Evolutionary conservation across 1,140 invertebrate genomes (phyloP).

Genomic region (Telenomus remus): DNA sequence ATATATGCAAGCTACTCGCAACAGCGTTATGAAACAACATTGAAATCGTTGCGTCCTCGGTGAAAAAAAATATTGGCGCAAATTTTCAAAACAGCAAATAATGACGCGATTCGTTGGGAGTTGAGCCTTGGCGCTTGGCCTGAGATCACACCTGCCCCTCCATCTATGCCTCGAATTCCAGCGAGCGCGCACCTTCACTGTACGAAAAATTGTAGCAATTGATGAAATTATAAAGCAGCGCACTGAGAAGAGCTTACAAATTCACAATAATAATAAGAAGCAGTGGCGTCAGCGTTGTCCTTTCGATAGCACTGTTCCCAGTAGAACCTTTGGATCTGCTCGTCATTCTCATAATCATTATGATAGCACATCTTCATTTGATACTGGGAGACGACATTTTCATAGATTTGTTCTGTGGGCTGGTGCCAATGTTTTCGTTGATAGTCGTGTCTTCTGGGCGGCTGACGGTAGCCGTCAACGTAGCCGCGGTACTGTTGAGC

Average conservation of each 20-base stretch:
- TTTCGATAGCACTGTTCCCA: slow-evolving; percentile 74
- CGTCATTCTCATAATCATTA: slow-evolving; percentile 74
- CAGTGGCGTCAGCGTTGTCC: slow-evolving; percentile 69
- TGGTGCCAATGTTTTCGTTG: slow-evolving; percentile 41
- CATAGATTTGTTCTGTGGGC: slow-evolving; percentile 70
- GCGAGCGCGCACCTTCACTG: too few relatives aligned
- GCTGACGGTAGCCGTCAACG: slow-evolving; percentile 65
- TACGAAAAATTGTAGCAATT: too few relatives aligned
- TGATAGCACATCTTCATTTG: slow-evolving; percentile 75
- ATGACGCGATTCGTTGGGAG: too few relatives aligned
- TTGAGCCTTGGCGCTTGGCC: too few relatives aligned
- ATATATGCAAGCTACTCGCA: too few relatives aligned
- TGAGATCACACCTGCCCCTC: too few relatives aligned
- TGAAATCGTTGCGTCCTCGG: too few relatives aligned
- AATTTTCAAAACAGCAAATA: too few relatives aligned
- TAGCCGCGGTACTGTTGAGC: slow-evolving; percentile 73
- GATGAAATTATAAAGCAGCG: too few relatives aligned
- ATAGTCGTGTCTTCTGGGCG: slow-evolving; percentile 23
- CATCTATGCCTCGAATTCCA: too few relatives aligned
- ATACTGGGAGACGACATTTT: slow-evolving; percentile 72
- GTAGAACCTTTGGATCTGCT: slow-evolving; percentile 73
- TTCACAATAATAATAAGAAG: slow-evolving; percentile 75
- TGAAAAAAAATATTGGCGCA: too few relatives aligned
- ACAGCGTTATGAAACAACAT: too few relatives aligned
- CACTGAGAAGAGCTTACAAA: slow-evolving; percentile 66